Percentiles rank a stretch among this genome's conserved stretches.
Conservation (phyloP, 2,888 invertebrate genomes). For the Drosophila rellima region DNA sequence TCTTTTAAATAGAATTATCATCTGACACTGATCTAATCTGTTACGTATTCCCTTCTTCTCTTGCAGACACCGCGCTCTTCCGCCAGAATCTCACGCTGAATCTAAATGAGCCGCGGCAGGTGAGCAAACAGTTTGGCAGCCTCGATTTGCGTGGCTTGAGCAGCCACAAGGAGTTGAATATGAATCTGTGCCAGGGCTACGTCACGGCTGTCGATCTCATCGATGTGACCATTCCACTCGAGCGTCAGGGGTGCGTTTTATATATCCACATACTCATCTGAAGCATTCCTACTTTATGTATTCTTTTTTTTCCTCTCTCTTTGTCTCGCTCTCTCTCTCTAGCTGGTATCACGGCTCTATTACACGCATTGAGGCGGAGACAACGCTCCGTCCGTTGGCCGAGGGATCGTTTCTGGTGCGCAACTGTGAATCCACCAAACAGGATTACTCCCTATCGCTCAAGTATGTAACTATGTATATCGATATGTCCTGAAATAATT, state of each 20-base stretch:
- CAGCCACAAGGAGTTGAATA: conserved; percentile 88
- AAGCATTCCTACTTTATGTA: background rate
- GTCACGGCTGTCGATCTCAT: conserved; percentile 90
- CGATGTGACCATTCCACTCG: conserved; percentile 92
- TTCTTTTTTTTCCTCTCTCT: background rate
- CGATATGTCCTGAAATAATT: too few species aligned
- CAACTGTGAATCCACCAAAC: conserved; percentile 96
- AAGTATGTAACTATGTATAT: conserved; percentile 90
- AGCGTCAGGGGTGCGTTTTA: conserved; percentile 93
- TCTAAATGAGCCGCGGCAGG: conserved; percentile 87
- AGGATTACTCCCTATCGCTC: conserved; percentile 96
- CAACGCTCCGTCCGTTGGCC: conserved; percentile 91
- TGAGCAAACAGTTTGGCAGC: conserved; percentile 84
- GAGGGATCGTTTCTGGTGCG: conserved; percentile 98
- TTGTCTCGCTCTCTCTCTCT: background rate
- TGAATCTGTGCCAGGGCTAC: conserved; percentile 88
- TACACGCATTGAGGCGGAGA: conserved; percentile 96
- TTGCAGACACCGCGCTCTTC: conserved; percentile 87
- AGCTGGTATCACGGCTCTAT: conserved; percentile 99
- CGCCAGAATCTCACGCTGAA: conserved; percentile 92
- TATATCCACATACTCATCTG: background rate
- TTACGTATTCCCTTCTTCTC: background rate
- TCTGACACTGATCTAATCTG: too few species aligned
- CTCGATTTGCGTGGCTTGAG: conserved; percentile 86
- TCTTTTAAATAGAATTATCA: too few species aligned